Conservation (phyloP, 2,113 vertebrate species). For the Reinhardtius hippoglossoides region DNA sequence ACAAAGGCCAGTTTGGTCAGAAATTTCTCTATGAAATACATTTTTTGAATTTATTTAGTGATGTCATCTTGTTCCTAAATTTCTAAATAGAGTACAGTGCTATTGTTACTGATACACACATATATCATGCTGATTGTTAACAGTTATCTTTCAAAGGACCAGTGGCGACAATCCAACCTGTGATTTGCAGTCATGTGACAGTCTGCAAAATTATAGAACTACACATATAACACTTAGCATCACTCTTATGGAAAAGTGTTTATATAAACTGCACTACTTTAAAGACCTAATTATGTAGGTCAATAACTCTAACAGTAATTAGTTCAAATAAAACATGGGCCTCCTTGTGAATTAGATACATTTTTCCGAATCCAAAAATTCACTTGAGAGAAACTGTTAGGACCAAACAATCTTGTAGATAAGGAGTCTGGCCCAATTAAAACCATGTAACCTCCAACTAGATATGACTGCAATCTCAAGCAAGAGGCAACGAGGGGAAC, state of each 20-base stretch:
- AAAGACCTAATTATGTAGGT: not conserved
- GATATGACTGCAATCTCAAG: constrained; percentile 45
- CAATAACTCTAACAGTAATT: constrained; percentile 1
- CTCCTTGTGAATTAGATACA: constrained; percentile 14
- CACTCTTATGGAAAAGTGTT: not conserved
- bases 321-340: constrained; percentile 13
- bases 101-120: too few relatives aligned
- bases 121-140: too few relatives aligned
- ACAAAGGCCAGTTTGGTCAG: not conserved
- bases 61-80: too few relatives aligned
- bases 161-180: not conserved
- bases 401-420: constrained; percentile 55
- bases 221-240: not conserved
- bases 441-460: constrained; percentile 47
- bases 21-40: too few relatives aligned
- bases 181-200: not conserved
- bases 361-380: constrained; percentile 42
- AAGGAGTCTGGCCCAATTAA: constrained; percentile 52
- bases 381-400: constrained; percentile 7
- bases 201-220: too few relatives aligned
- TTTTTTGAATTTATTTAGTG: too few relatives aligned
- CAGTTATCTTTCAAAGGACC: too few relatives aligned
- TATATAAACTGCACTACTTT: constrained; percentile 24
- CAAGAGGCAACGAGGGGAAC: constrained; percentile 44
- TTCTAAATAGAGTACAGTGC: too few relatives aligned